These are phyloP conservation scores for Dascillus cervinus DNA, from an alignment of 2,888 invertebrate genomes.

Conservation along the genomic window DNA sequence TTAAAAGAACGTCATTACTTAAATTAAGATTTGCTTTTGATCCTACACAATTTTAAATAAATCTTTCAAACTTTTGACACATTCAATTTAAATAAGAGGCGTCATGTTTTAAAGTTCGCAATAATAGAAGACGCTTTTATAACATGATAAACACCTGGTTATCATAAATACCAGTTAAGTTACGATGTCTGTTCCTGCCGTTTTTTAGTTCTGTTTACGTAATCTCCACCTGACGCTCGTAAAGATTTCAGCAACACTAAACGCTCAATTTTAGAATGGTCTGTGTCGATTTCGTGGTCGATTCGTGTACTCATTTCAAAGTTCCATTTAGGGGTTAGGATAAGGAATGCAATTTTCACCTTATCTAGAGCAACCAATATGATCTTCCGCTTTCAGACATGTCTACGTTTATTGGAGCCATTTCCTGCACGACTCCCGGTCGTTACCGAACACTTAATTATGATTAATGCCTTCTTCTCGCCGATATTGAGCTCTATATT, in stretches of 20 bases:
- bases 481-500: slow-evolving; percentile 52
- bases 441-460: slow-evolving; percentile 40
- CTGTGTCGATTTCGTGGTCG: slow-evolving; percentile 10
- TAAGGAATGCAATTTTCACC: slow-evolving; percentile 38
- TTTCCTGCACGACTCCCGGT: slow-evolving; percentile 33
- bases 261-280: slow-evolving; percentile 6
- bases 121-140: too few relatives aligned
- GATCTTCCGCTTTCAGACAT: slow-evolving; percentile 35
- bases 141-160: slow-evolving; percentile 5
- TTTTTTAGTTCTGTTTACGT: slow-evolving; percentile 9
- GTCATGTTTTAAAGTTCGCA: too few relatives aligned
- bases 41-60: too few relatives aligned
- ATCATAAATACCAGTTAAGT: slow-evolving; percentile 9
- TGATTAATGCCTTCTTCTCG: slow-evolving; percentile 37
- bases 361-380: slow-evolving; percentile 35
- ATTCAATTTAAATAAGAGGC: too few relatives aligned
- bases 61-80: too few relatives aligned
- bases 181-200: slow-evolving; percentile 4
- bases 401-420: slow-evolving; percentile 37
- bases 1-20: too few relatives aligned
- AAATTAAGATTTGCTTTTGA: too few relatives aligned
- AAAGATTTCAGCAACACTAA: slow-evolving; percentile 12
- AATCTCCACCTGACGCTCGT: slow-evolving; percentile 15
- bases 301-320: slow-evolving; percentile 19
- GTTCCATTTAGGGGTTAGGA: slow-evolving; percentile 27